phyloP scores from a whole-genome alignment of 2,113 vertebrate species.

The rabbit (Oryctolagus cuniculus) region DNA sequence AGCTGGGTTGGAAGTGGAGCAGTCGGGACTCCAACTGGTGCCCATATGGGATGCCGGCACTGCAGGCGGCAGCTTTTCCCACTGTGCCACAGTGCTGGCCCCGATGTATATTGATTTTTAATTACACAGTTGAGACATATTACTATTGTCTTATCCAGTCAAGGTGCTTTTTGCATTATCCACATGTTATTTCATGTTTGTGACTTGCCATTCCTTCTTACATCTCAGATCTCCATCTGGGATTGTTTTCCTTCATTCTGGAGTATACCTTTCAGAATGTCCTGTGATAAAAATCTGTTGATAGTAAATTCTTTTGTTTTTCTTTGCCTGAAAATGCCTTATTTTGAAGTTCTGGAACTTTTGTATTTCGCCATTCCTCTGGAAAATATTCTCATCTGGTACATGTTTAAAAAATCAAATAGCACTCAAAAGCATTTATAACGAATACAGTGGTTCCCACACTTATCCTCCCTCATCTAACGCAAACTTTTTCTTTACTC shows the following conservation, averaged over 20 bases:
- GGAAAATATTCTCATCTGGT: constrained; percentile 12
- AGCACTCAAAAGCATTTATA: neutral
- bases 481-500: neutral
- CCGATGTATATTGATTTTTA: neutral
- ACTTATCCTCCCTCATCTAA: neutral
- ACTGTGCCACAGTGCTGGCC: too few relatives aligned
- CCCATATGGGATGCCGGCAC: too few relatives aligned
- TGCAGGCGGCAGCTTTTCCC: too few relatives aligned
- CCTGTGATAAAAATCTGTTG: neutral
- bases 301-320: constrained; percentile 11
- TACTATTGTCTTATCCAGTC: neutral
- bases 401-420: neutral
- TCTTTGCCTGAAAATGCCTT: neutral
- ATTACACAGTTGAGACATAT: neutral
- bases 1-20: too few relatives aligned
- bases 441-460: neutral
- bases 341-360: neutral
- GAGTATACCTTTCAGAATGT: too few relatives aligned
- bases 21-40: too few relatives aligned
- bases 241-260: neutral
- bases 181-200: neutral
- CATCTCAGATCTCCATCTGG: neutral
- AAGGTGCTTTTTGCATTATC: neutral
- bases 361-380: constrained; percentile 4
- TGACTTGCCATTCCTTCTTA: neutral